These are phyloP conservation scores for Helicolenus hilgendorfi DNA, from an alignment of 2,797 vertebrate species.

Conservation along the genomic window DNA sequence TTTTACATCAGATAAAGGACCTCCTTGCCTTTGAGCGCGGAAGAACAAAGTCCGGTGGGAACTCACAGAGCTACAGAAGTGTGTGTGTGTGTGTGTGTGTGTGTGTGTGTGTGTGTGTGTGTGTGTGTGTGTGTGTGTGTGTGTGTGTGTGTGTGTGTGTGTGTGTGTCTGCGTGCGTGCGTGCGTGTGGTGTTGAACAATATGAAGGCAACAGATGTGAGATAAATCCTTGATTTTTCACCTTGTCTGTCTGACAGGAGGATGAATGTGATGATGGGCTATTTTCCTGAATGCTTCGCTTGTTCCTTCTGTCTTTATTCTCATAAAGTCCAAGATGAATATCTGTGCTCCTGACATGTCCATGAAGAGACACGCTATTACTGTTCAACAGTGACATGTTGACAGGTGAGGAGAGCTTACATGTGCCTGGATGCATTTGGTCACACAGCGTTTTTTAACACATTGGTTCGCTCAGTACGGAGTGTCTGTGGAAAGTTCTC, in stretches of 20 bases:
- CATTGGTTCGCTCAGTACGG: not conserved
- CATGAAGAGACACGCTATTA: not conserved
- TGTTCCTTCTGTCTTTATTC: slow-evolving; percentile 12
- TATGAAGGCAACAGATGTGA: slow-evolving; percentile 1
- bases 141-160: not conserved
- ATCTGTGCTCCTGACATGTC: not conserved
- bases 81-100: slow-evolving; percentile 1
- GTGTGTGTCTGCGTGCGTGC: not conserved
- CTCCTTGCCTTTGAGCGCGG: slow-evolving; percentile 33
- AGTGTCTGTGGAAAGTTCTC: not conserved
- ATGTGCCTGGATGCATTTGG: not conserved
- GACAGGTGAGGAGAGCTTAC: slow-evolving; percentile 1
- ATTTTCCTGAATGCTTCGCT: not conserved
- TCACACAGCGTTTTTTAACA: not conserved
- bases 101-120: not conserved
- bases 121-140: not conserved
- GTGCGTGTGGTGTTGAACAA: slow-evolving; percentile 11
- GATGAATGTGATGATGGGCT: not conserved
- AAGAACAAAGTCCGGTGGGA: slow-evolving; percentile 51
- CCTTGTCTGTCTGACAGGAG: slow-evolving; percentile 6
- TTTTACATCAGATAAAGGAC: slow-evolving; percentile 54
- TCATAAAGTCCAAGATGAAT: not conserved
- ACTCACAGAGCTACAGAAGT: not conserved
- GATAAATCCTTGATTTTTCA: slow-evolving; percentile 9
- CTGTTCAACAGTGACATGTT: not conserved